Conservation (phyloP, 2,113 vertebrate species). For the Bostrychus sinensis region DNA sequence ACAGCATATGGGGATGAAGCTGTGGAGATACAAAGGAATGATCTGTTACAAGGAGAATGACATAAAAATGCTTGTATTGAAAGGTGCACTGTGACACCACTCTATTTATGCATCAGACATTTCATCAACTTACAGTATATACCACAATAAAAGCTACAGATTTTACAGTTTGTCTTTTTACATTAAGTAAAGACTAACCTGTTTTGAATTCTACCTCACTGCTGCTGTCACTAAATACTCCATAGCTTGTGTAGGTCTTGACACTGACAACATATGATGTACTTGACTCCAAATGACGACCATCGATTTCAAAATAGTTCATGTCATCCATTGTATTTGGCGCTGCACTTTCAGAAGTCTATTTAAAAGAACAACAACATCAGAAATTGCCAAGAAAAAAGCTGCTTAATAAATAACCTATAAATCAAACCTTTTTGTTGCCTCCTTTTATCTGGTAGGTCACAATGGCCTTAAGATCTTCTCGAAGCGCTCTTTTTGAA, state of each 20-base stretch:
- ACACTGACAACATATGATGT: slow-evolving; percentile 61
- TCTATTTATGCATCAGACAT: not conserved
- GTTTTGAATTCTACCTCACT: slow-evolving; percentile 51
- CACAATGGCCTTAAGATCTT: accelerated
- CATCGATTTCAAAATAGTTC: slow-evolving; percentile 34
- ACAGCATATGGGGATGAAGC: not conserved
- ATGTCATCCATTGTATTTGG: accelerated
- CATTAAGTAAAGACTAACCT: slow-evolving; percentile 48
- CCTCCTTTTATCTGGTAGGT: slow-evolving; percentile 56
- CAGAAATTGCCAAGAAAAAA: too few relatives aligned
- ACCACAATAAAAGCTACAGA: not conserved
- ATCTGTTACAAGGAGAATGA: too few relatives aligned
- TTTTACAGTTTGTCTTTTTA: too few relatives aligned
- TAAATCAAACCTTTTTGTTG: slow-evolving; percentile 25
- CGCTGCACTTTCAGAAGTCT: accelerated
- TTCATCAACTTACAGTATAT: too few relatives aligned
- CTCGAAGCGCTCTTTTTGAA: accelerated
- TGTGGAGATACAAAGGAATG: slow-evolving; percentile 25
- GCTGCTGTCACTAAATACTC: slow-evolving; percentile 65
- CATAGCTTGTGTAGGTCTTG: accelerated
- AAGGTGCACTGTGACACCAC: not conserved
- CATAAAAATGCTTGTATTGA: too few relatives aligned
- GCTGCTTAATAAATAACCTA: not conserved
- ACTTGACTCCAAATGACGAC: slow-evolving; percentile 29
- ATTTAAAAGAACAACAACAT: not conserved